phyloP scores from a whole-genome alignment of 1,140 invertebrate species.

The Vanessa tameamea region DNA sequence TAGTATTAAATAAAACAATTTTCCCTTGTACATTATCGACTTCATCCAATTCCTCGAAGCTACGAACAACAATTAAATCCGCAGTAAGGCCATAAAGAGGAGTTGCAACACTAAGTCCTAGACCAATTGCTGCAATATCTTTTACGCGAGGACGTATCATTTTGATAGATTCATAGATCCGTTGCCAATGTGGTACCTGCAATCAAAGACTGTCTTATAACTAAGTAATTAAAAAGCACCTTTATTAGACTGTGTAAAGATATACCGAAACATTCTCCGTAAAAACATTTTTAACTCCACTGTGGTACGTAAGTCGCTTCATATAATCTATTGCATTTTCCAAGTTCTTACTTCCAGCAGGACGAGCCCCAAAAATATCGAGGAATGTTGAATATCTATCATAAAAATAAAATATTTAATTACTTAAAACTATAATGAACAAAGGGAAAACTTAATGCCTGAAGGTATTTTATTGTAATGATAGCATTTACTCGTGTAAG shows the following conservation, averaged over 20 bases:
- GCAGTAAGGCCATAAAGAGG: conserved; percentile 85
- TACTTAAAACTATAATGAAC: not conserved
- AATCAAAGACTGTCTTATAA: conserved; percentile 67
- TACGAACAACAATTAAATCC: conserved; percentile 85
- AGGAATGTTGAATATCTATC: conserved; percentile 84
- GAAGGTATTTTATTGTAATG: too few relatives aligned
- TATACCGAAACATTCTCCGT: conserved; percentile 59
- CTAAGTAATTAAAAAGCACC: conserved; percentile 12
- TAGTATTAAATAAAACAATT: conserved; percentile 88
- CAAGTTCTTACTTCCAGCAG: conserved; percentile 83
- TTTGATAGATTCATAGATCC: conserved; percentile 83
- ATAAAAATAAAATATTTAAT: conserved; percentile 28
- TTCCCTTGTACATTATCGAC: conserved; percentile 82
- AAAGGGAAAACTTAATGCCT: too few relatives aligned
- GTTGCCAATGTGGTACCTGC: conserved; percentile 75
- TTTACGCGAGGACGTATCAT: conserved; percentile 82
- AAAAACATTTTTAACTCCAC: conserved; percentile 47
- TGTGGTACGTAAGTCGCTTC: conserved; percentile 78
- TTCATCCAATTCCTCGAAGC: conserved; percentile 84
- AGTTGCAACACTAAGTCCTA: conserved; percentile 85
- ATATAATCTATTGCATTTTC: conserved; percentile 88
- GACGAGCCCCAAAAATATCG: conserved; percentile 86
- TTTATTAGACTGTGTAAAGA: not conserved
- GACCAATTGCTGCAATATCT: conserved; percentile 83
- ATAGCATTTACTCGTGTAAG: too few relatives aligned